Base-by-base conservation (phyloP, 2,797 vertebrate species). In the Sternarchorhynchus goeldii region DNA sequence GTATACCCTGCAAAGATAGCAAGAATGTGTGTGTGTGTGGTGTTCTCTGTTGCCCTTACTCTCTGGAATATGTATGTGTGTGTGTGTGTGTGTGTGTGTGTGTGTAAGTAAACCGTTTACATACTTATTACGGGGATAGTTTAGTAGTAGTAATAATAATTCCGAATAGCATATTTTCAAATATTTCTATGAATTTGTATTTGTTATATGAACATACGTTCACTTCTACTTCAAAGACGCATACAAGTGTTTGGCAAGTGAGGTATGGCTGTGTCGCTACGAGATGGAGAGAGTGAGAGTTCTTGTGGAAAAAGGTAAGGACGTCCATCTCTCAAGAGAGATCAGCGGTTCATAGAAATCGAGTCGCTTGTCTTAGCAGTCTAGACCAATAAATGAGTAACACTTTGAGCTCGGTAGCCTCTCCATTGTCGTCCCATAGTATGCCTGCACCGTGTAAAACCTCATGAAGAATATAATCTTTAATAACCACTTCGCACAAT, bases 401-500 rank as follows among this genome's bases (percentile, higher is more conserved):
- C 63, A 77, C 76, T 75, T 18, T 4, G 25, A 56, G 34, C 70
- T 67, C 78, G 78, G 85, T 85, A 64, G 57, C 73, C 78, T 81
- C 75, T 77, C 59, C 36, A 69, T 79, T 75, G 76, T 77, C 56
- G 59, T 63, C 53, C 3, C 18, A 17, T 62, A 53, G 62, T 72
- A 80, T 63, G 75, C 71, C 76, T 84, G 86, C 86, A 74, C 17
- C 59, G 80, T 88, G 81, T 80, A 79, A 80, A 73, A 85, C 80
- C 76, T 88, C 32, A 75, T 12, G 7, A 73, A 89, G 85, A 88
- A 88, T 86, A 87, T 88, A 85, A 88, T 89, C 85, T 82, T 81
- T 81, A 78, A 84, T 80, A 62, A 84, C 78, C 73, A 82, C 82
- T 84, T 85, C 85, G 79, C 89, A 88, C 88, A 90, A 91, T 89